Percentiles rank a stretch among this genome's conserved stretches.
These are phyloP conservation scores for Graptemys geographica DNA, from an alignment of 2,797 vertebrate species.

Conservation along the genomic window DNA sequence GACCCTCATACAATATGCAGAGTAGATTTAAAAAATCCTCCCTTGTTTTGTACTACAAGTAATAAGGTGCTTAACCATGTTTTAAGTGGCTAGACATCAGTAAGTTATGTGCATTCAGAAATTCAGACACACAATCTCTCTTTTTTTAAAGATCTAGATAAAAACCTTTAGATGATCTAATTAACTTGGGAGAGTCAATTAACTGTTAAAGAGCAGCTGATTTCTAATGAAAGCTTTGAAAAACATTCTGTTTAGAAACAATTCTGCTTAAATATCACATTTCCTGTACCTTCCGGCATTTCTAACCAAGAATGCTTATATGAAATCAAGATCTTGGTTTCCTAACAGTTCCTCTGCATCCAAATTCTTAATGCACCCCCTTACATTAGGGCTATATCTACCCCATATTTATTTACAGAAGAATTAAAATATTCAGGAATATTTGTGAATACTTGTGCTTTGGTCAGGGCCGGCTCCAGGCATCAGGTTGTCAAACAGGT, in stretches of 20 bases:
- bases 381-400: background rate
- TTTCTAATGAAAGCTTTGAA: background rate
- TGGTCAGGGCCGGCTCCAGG: too few species aligned
- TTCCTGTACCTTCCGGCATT: background rate
- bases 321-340: background rate
- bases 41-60: background rate
- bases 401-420: accelerated
- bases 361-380: background rate
- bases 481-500: too few species aligned
- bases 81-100: background rate
- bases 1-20: background rate
- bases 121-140: background rate
- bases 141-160: background rate
- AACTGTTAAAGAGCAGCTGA: background rate
- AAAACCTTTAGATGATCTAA: background rate
- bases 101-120: background rate
- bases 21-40: background rate
- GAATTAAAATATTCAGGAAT: background rate
- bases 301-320: background rate
- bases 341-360: background rate
- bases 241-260: background rate
- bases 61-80: background rate
- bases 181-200: background rate
- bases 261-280: background rate
- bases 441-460: background rate